These are phyloP conservation scores for Slavum lentiscoides DNA, from an alignment of 2,888 invertebrate species.

Conservation along the genomic window DNA sequence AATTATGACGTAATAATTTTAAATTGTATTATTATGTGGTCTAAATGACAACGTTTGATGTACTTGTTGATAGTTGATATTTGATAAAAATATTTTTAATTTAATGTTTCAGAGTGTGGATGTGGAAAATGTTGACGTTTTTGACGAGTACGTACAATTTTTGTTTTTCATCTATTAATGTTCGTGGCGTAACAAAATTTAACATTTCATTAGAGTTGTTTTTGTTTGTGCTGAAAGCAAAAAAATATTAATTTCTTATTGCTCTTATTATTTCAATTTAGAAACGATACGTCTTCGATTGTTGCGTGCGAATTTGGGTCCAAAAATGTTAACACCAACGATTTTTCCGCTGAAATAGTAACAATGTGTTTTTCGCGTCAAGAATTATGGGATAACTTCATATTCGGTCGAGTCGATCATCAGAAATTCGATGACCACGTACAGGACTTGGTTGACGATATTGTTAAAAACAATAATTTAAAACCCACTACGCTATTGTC, in stretches of 20 bases:
- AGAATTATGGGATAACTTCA: constrained; percentile 24
- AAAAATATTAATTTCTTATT: not conserved
- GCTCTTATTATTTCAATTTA: not conserved
- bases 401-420: constrained; percentile 23
- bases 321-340: constrained; percentile 10
- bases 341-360: not conserved
- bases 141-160: constrained; percentile 32
- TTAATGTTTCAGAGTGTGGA: constrained; percentile 30
- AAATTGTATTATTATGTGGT: too few relatives aligned
- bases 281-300: constrained; percentile 13
- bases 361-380: not conserved
- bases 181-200: too few relatives aligned
- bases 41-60: too few relatives aligned
- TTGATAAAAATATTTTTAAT: not conserved
- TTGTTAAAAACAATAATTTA: constrained; percentile 27
- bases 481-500: not conserved
- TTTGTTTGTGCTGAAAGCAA: too few relatives aligned
- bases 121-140: not conserved
- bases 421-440: constrained; percentile 24
- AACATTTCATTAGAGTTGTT: too few relatives aligned
- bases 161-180: not conserved
- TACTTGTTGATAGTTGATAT: too few relatives aligned
- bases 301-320: constrained; percentile 24
- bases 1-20: too few relatives aligned
- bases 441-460: constrained; percentile 4